Percentiles rank a stretch among this genome's conserved stretches.
These are phyloP conservation scores for Eutrigla gurnardus DNA, from an alignment of 2,797 vertebrate species.

Conservation along the genomic window DNA sequence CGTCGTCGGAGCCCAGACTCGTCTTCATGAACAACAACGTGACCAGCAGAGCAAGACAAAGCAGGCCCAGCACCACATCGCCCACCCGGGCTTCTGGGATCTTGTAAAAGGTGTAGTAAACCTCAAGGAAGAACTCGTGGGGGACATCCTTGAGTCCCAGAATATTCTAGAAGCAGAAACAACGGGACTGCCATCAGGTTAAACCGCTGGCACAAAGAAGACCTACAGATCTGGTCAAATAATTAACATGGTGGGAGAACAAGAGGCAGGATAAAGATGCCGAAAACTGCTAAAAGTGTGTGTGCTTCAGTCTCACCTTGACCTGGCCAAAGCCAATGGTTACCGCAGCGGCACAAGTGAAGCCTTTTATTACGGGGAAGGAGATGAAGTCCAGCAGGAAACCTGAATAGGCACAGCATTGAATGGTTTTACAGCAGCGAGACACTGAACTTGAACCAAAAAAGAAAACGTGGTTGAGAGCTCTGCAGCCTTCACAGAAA, in stretches of 20 bases:
- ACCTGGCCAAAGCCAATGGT: slow-evolving; percentile 94
- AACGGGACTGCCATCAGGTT: not conserved
- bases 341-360: slow-evolving; percentile 92
- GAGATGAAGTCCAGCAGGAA: slow-evolving; percentile 97
- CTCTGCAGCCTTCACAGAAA: not conserved
- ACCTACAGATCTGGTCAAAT: not conserved
- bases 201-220: not conserved
- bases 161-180: slow-evolving; percentile 86
- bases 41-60: slow-evolving; percentile 84
- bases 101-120: slow-evolving; percentile 90
- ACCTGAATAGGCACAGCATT: slow-evolving; percentile 78
- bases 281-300: not conserved
- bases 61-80: slow-evolving; percentile 88
- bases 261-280: not conserved
- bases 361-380: slow-evolving; percentile 94
- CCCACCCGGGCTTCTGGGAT: slow-evolving; percentile 88
- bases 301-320: slow-evolving; percentile 85
- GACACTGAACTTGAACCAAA: not conserved
- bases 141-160: slow-evolving; percentile 89
- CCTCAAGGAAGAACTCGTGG: slow-evolving; percentile 89
- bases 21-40: slow-evolving; percentile 85
- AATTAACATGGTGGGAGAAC: not conserved
- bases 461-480: not conserved
- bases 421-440: slow-evolving; percentile 7
- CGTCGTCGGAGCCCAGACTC: slow-evolving; percentile 49